A percentile compares a stretch with the other conserved stretches of the same genome.
phyloP scores from a whole-genome alignment of 2,113 vertebrate species.

The Coryphaenoides rupestris region DNA sequence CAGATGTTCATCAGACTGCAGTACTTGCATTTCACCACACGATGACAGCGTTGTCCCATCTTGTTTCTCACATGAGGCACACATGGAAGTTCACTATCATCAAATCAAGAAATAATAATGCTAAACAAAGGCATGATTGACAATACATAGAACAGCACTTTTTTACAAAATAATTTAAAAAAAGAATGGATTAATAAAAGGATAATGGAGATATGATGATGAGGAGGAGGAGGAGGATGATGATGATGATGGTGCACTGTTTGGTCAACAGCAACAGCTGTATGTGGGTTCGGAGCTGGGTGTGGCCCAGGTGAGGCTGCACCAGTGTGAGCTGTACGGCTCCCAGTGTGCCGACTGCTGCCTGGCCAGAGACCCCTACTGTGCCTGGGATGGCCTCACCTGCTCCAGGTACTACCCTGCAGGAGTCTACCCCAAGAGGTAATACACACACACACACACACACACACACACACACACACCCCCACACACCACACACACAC shows the following conservation, averaged over 20 bases:
- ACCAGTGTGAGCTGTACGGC: slow-evolving; percentile 94
- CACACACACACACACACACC: background rate
- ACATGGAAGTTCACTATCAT: no score
- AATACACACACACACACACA: slow-evolving; percentile 24
- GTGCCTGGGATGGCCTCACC: slow-evolving; percentile 93
- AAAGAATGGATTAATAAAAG: background rate
- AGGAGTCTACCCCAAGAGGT: slow-evolving; percentile 87
- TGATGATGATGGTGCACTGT: background rate
- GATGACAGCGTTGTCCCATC: slow-evolving; percentile 52
- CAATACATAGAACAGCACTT: background rate
- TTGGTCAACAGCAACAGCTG: slow-evolving; percentile 84
- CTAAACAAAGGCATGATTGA: background rate
- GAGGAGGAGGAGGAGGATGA: no score
- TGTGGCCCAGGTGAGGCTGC: slow-evolving; percentile 84
- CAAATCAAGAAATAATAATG: no score
- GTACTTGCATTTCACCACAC: slow-evolving; percentile 55
- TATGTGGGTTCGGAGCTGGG: slow-evolving; percentile 84
- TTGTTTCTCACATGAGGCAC: background rate
- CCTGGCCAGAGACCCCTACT: slow-evolving; percentile 94
- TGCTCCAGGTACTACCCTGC: slow-evolving; percentile 89
- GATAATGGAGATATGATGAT: background rate
- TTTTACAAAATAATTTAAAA: background rate
- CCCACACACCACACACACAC: background rate
- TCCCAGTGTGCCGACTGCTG: slow-evolving; percentile 94
- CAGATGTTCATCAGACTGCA: slow-evolving; percentile 29